These are phyloP conservation scores for Tretioscincus oriximinensis DNA, from an alignment of 2,113 vertebrate species.

Conservation along the genomic window DNA sequence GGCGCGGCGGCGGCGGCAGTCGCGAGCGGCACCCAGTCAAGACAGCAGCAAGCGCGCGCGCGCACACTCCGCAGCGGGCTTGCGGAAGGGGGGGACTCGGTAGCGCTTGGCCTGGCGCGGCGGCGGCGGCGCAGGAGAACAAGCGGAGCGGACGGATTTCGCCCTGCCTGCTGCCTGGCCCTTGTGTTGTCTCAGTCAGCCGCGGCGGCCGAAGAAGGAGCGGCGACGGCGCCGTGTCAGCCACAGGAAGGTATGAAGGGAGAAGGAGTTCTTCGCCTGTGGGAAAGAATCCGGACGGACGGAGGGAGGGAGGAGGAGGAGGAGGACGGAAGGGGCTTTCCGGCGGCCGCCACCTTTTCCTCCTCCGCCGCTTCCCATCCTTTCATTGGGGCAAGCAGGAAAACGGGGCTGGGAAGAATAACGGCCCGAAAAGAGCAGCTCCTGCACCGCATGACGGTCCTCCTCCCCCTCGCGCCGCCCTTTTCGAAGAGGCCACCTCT, in stretches of 20 bases:
- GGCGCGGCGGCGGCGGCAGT: background rate
- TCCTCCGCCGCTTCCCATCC: background rate
- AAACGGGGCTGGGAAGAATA: background rate
- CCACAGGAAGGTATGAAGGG: constrained; percentile 34
- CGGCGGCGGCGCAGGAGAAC: constrained; percentile 58
- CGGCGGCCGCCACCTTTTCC: background rate
- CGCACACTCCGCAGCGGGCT: constrained; percentile 56
- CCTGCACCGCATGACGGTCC: too few relatives aligned
- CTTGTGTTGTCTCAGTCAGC: background rate
- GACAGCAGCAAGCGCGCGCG: background rate
- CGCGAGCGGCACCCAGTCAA: too few relatives aligned
- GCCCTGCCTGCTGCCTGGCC: background rate
- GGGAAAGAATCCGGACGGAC: too few relatives aligned
- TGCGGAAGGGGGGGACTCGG: constrained; percentile 78
- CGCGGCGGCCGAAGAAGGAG: constrained; percentile 16
- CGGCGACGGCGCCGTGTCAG: constrained; percentile 38
- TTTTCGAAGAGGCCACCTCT: background rate
- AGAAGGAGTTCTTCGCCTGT: background rate
- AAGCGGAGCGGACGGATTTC: constrained; percentile 59
- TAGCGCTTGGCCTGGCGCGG: constrained; percentile 67
- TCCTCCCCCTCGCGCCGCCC: constrained; percentile 20
- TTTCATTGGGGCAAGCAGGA: background rate
- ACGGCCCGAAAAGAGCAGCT: background rate
- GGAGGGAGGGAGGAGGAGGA: background rate
- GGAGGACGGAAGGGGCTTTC: background rate